Conservation (phyloP, 2,888 invertebrate genomes). For the Archips xylosteana region DNA sequence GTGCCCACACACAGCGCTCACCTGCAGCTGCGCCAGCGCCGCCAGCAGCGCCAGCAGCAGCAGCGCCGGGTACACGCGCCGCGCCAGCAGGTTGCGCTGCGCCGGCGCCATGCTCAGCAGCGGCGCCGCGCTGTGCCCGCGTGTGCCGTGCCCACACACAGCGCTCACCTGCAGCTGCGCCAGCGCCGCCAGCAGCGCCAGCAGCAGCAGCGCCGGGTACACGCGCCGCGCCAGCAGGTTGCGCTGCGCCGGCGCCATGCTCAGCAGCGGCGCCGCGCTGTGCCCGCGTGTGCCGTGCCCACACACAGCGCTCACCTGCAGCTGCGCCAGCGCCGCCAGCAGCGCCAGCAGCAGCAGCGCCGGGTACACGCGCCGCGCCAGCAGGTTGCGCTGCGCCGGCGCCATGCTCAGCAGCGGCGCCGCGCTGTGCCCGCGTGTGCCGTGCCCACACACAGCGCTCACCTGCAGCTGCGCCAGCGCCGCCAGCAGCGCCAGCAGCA, state of each 20-base stretch:
- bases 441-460: conserved; percentile 84
- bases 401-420: conserved; percentile 90
- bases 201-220: too few species aligned
- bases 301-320: too few species aligned
- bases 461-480: conserved; percentile 77
- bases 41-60: too few species aligned
- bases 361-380: conserved; percentile 95
- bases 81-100: too few species aligned
- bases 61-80: too few species aligned
- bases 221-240: too few species aligned
- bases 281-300: too few species aligned
- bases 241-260: conserved; percentile 87
- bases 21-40: too few species aligned
- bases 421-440: conserved; percentile 50
- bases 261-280: conserved; percentile 89
- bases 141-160: too few species aligned
- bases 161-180: too few species aligned
- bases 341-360: conserved; percentile 91
- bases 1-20: too few species aligned
- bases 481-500: conserved; percentile 89
- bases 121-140: conserved; percentile 90
- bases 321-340: conserved; percentile 85
- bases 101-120: conserved; percentile 87
- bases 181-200: too few species aligned
- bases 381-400: conserved; percentile 89